phyloP scores from a whole-genome alignment of 2,113 vertebrate species.

The Oreochromis spilurus region DNA sequence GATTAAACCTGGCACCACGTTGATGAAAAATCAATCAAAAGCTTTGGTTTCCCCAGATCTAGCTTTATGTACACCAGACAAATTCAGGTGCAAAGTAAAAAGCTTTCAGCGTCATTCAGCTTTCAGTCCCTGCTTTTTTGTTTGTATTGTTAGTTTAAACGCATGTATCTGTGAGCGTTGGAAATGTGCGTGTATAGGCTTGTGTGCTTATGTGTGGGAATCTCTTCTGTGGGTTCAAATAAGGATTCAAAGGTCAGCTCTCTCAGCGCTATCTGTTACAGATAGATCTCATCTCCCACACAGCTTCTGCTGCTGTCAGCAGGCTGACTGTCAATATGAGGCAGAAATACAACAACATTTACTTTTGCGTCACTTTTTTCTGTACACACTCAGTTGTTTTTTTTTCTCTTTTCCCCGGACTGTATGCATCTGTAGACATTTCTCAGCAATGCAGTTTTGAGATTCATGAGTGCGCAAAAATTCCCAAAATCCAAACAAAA shows the following conservation, averaged over 20 bases:
- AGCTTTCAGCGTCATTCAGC: neutral
- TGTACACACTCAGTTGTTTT: neutral
- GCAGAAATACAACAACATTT: conserved; percentile 11
- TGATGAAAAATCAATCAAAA: neutral
- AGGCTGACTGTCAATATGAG: neutral
- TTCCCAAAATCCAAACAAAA: neutral
- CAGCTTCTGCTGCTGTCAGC: conserved; percentile 31
- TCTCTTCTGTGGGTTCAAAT: conserved; percentile 22
- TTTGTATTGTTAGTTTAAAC: neutral
- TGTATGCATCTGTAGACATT: neutral
- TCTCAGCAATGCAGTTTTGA: neutral
- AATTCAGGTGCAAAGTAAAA: neutral
- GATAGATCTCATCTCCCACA: conserved; percentile 36
- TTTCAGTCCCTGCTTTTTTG: neutral
- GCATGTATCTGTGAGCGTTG: neutral
- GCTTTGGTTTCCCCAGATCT: neutral
- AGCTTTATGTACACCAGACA: neutral
- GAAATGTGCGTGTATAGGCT: neutral
- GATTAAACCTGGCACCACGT: neutral
- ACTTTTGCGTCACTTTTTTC: neutral
- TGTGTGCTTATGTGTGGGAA: neutral
- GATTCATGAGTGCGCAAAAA: neutral
- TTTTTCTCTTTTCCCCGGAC: neutral
- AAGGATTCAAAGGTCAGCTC: conserved; percentile 23
- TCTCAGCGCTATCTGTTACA: conserved; percentile 10